Percentiles rank a stretch among this genome's conserved stretches.
Evolutionary conservation across 2,113 vertebrate species (phyloP).

Genomic region (Perca flavescens): DNA sequence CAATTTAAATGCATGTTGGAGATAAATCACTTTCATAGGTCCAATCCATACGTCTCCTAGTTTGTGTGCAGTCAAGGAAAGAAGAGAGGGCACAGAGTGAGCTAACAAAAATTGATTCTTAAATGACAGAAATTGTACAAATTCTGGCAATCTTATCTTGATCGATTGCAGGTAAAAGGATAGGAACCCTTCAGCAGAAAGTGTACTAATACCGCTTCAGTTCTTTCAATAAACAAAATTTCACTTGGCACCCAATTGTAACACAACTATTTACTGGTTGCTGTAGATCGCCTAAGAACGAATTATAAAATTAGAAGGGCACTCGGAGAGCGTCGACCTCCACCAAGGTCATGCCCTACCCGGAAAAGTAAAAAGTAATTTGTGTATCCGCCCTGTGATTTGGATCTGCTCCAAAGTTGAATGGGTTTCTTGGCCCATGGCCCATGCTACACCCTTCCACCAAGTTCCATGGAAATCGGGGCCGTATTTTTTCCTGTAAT

Average conservation of each 20-base stretch:
- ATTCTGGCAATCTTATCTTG: neutral
- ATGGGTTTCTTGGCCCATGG: too few relatives aligned
- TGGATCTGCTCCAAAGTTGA: too few relatives aligned
- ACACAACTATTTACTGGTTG: neutral
- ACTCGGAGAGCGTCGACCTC: too few relatives aligned
- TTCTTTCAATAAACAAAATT: neutral
- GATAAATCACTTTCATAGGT: conserved; percentile 47
- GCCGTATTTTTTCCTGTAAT: too few relatives aligned
- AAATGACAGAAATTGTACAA: conserved; percentile 27
- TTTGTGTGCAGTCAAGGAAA: conserved; percentile 18
- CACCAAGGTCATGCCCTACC: too few relatives aligned
- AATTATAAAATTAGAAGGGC: too few relatives aligned
- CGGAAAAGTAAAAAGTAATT: too few relatives aligned
- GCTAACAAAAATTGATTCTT: neutral
- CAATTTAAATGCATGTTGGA: conserved; percentile 35
- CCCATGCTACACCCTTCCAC: too few relatives aligned
- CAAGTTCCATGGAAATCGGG: too few relatives aligned
- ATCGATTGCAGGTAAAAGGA: conserved; percentile 23
- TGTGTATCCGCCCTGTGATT: too few relatives aligned
- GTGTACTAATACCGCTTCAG: neutral
- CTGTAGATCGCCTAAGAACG: neutral
- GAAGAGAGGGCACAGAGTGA: neutral
- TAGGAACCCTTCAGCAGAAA: conserved; percentile 12
- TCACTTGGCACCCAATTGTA: neutral
- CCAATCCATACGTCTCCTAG: neutral